Percentiles rank a stretch among this genome's conserved stretches.
phyloP scores from a whole-genome alignment of 2,113 vertebrate genomes.

The Python bivittatus region DNA sequence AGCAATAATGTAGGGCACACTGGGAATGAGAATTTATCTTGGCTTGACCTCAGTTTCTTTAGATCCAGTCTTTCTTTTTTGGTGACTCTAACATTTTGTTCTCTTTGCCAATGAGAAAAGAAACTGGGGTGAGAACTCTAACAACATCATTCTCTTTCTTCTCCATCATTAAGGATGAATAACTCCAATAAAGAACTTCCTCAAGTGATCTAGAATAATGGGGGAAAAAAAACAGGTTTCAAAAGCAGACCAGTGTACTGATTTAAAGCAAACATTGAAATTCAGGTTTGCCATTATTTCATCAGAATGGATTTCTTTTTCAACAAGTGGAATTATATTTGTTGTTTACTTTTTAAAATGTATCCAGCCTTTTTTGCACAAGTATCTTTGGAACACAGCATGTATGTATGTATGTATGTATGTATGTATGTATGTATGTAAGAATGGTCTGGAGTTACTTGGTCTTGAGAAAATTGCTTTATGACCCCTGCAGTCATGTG shows the following conservation, averaged over 20 bases:
- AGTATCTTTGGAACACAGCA: not conserved
- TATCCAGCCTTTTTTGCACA: not conserved
- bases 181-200: not conserved
- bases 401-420: not conserved
- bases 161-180: not conserved
- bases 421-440: too few species aligned
- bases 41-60: not conserved
- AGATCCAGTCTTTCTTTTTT: not conserved
- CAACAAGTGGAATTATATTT: not conserved
- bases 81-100: not conserved
- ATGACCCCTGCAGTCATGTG: too few species aligned
- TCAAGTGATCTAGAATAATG: not conserved
- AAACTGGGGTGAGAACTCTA: not conserved
- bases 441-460: too few species aligned
- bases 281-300: not conserved
- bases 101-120: not conserved
- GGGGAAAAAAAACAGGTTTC: not conserved
- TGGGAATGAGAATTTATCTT: not conserved
- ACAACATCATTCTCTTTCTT: not conserved
- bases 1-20: not conserved
- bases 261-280: not conserved
- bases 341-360: slow-evolving; percentile 8
- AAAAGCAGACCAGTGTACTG: not conserved
- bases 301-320: not conserved
- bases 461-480: too few species aligned